These are phyloP conservation scores for Atopsyche davidsoni DNA, from an alignment of 1,140 invertebrate species.

Conservation along the genomic window DNA sequence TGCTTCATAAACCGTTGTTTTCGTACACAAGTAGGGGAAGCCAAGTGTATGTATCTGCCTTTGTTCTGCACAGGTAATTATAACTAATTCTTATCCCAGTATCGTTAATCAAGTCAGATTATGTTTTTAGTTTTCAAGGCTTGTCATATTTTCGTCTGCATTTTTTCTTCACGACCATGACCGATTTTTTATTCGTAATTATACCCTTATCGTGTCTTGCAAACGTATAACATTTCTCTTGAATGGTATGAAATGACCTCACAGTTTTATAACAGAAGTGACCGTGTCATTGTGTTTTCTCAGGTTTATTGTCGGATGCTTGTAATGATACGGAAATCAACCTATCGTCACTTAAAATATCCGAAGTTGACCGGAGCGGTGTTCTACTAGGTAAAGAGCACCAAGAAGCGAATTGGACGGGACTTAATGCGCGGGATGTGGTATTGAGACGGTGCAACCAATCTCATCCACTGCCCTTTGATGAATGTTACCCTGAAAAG, in stretches of 20 bases:
- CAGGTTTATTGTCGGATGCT: constrained; percentile 46
- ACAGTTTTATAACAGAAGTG: constrained; percentile 38
- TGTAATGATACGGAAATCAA: constrained; percentile 49
- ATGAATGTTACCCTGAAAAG: constrained; percentile 55
- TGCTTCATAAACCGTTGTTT: constrained; percentile 43
- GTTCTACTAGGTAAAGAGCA: constrained; percentile 40
- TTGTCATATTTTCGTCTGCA: background rate
- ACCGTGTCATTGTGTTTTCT: constrained; percentile 35
- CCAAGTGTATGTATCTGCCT: constrained; percentile 51
- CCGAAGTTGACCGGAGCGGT: constrained; percentile 38
- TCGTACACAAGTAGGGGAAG: constrained; percentile 41
- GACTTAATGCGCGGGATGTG: constrained; percentile 45
- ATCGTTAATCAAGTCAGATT: background rate
- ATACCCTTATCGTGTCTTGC: too few relatives aligned
- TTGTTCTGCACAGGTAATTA: constrained; percentile 47
- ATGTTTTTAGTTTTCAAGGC: background rate
- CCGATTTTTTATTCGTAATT: too few relatives aligned
- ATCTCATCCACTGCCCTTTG: constrained; percentile 52
- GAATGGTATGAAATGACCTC: too few relatives aligned
- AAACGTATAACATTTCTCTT: too few relatives aligned
- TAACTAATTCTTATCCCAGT: constrained; percentile 14
- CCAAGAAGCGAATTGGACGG: constrained; percentile 34
- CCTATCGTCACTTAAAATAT: constrained; percentile 46
- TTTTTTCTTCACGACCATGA: constrained; percentile 10
- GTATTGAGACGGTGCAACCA: constrained; percentile 60